Evolutionary conservation across 2,113 vertebrate genomes (phyloP).

Genomic region (Noturus placidus): DNA sequence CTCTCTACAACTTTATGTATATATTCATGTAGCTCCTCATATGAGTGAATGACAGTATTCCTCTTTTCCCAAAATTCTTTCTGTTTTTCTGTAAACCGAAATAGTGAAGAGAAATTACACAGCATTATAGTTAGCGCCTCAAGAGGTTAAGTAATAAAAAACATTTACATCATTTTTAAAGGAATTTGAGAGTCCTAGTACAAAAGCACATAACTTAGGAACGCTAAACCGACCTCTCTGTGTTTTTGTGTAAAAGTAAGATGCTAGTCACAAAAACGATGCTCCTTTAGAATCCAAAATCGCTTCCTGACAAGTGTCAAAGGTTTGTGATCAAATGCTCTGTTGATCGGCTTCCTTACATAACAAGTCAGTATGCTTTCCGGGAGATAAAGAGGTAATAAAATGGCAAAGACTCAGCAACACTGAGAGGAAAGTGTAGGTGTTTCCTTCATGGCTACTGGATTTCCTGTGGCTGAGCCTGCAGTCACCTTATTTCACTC

Average conservation of each 20-base stretch:
- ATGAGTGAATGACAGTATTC: background rate
- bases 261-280: background rate
- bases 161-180: background rate
- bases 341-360: background rate
- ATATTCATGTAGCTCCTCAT: background rate
- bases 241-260: background rate
- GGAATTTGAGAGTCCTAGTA: background rate
- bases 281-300: background rate
- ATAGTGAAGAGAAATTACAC: background rate
- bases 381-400: background rate
- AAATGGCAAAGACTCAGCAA: slow-evolving; percentile 16
- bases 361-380: background rate
- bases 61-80: too few species aligned
- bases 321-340: background rate
- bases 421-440: slow-evolving; percentile 41
- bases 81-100: background rate
- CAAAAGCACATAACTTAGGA: background rate
- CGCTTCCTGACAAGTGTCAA: background rate
- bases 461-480: slow-evolving; percentile 37
- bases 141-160: background rate
- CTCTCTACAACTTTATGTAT: background rate
- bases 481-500: slow-evolving; percentile 4
- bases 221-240: background rate
- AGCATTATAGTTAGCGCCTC: too few species aligned
- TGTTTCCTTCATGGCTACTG: slow-evolving; percentile 43